phyloP scores from a whole-genome alignment of 2,888 invertebrate species.

The Heliothis peltigera region DNA sequence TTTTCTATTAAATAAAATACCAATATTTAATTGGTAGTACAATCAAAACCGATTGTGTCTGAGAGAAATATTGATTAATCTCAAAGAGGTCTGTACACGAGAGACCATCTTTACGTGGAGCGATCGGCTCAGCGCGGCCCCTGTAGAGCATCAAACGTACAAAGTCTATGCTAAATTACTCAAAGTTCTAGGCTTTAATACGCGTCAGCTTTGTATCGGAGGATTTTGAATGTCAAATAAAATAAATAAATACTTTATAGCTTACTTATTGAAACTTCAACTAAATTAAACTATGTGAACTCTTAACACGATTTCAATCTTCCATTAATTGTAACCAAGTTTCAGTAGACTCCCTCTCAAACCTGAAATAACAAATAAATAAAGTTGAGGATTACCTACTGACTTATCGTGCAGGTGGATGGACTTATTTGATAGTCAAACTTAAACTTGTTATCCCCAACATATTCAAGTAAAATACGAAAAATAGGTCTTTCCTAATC shows the following conservation, averaged over 20 bases:
- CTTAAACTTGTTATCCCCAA: neutral
- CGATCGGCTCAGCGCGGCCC: constrained; percentile 1
- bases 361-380: too few species aligned
- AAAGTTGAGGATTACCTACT: too few species aligned
- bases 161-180: constrained; percentile 32
- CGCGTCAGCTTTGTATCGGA: constrained; percentile 21
- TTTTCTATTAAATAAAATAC: neutral
- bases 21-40: neutral
- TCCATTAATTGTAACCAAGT: neutral
- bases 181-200: constrained; percentile 35
- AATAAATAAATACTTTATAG: neutral
- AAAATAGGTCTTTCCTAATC: constrained; percentile 13
- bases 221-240: constrained; percentile 35
- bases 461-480: neutral
- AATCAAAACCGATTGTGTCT: neutral
- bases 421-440: neutral
- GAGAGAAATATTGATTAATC: constrained; percentile 16
- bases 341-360: too few species aligned
- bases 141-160: constrained; percentile 33
- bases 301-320: neutral
- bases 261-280: neutral
- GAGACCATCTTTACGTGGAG: constrained; percentile 21
- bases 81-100: constrained; percentile 2
- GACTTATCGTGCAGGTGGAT: too few species aligned
- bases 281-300: neutral